Percentiles rank a stretch among this genome's conserved stretches.
Evolutionary conservation across 2,888 invertebrate species (phyloP).

Genomic region (Aleiodes leptofemur): DNA sequence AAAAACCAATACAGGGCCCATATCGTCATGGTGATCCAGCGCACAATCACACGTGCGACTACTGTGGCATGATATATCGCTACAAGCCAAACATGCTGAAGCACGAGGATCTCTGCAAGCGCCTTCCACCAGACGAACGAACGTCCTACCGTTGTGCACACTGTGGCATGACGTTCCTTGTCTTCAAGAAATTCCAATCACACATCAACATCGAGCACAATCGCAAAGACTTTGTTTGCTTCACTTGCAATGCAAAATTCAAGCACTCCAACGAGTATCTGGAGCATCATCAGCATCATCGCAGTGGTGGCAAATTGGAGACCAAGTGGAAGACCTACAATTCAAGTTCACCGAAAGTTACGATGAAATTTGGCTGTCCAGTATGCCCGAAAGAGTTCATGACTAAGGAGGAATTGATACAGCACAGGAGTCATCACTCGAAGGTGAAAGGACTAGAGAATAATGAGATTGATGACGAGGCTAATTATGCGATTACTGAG

Average conservation of each 20-base stretch:
- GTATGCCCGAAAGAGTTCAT: constrained; percentile 76
- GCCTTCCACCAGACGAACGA: constrained; percentile 60
- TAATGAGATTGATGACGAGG: constrained; percentile 56
- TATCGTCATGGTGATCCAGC: constrained; percentile 70
- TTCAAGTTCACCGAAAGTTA: constrained; percentile 23
- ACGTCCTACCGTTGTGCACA: constrained; percentile 67
- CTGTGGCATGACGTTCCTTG: constrained; percentile 69
- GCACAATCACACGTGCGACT: constrained; percentile 67
- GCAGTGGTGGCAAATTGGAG: constrained; percentile 30
- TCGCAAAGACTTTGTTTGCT: constrained; percentile 75
- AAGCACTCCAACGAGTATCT: constrained; percentile 76
- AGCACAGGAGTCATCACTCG: constrained; percentile 82
- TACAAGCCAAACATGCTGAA: constrained; percentile 69
- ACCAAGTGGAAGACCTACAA: constrained; percentile 35
- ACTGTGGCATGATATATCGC: constrained; percentile 73
- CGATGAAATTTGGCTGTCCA: constrained; percentile 76
- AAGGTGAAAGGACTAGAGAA: constrained; percentile 77
- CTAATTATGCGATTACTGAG: constrained; percentile 56
- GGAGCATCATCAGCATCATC: constrained; percentile 71
- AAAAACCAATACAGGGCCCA: constrained; percentile 54
- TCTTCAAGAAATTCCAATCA: constrained; percentile 68
- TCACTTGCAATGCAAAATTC: constrained; percentile 76
- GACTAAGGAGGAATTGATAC: constrained; percentile 79
- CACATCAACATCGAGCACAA: constrained; percentile 65
- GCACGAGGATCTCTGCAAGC: constrained; percentile 65